A percentile compares a stretch with the other conserved stretches of the same genome.
Evolutionary conservation across 2,113 vertebrate genomes (phyloP).

Genomic region (Zosterops lateralis): DNA sequence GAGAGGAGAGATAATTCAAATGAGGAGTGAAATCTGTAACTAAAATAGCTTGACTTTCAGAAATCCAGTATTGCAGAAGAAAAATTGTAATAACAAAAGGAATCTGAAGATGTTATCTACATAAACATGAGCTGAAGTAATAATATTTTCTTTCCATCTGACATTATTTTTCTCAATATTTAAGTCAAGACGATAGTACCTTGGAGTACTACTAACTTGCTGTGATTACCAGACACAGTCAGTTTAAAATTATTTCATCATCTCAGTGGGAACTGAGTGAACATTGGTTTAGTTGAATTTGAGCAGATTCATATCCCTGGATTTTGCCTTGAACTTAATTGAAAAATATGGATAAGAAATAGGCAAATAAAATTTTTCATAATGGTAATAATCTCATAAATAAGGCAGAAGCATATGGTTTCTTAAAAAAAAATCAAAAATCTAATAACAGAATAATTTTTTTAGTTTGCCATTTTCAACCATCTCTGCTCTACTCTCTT

Average conservation of each 20-base stretch:
- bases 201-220: background rate
- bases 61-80: background rate
- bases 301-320: background rate
- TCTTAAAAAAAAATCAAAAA: background rate
- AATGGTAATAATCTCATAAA: background rate
- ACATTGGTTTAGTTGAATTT: background rate
- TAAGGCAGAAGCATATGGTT: background rate
- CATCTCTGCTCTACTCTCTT: background rate
- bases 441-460: background rate
- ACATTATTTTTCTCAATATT: background rate
- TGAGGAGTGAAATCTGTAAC: background rate
- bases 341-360: background rate
- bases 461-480: background rate
- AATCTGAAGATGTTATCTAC: background rate
- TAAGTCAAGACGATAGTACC: background rate
- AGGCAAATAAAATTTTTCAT: background rate
- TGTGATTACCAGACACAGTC: background rate
- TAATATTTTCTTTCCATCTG: background rate
- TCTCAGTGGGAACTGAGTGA: background rate
- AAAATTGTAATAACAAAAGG: background rate
- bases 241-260: slow-evolving; percentile 32
- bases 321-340: background rate
- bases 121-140: background rate
- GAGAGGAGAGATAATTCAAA: background rate
- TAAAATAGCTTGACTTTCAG: background rate